Evolutionary conservation across 2,797 vertebrate species (phyloP), one percentile per base, ranked within the genome.

Genomic region (Cichlasoma orientale): DNA sequence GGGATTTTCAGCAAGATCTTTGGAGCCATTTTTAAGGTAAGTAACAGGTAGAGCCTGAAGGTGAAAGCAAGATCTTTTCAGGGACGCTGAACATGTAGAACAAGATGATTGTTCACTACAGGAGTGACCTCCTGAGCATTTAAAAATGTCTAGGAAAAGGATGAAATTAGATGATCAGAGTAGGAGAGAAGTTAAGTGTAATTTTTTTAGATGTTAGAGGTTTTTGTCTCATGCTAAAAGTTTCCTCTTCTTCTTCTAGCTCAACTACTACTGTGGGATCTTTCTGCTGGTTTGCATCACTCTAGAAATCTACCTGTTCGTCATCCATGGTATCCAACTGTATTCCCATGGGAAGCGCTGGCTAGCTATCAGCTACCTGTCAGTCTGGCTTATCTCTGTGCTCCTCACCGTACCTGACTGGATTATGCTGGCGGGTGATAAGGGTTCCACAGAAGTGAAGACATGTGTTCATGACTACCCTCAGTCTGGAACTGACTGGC

Each of bases 221-320:
- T 47, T 56, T 44, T 10, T 36, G 1, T 27, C 27, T 27, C 27
- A 27, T 27, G 4, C 27, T 16, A 29, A 68, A 68, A 1, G 19
- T 72, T 63, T 50, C 13, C 14, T 3, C n/a, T 58, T 77, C 0
- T 86, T 56, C 66, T 68, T 27, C 4, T 44, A 97, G 94, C 84
- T 98, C 81, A 98, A 97, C 92, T 98, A 98, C 93, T 98, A 96
- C 92, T 97, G 96, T 90, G 97, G 97, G 1, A 96, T 97, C 84
- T 94, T 98, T 81, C 93, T 98, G 76, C 94, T 99, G 79, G 80
- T 95, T 29, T 97, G 95, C 92, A 95, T 99, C 1, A 96, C 95
- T 0, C 90, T 98, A 44, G 96, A 98, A 77, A 95, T 94, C 66
- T 98, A 96, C 92, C 86, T 97, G 79, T 97, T 95, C 82, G 94